Evolutionary conservation across 2,888 invertebrate genomes (phyloP), one percentile per base, ranked within the genome.

Genomic region (Beris morrisii): DNA sequence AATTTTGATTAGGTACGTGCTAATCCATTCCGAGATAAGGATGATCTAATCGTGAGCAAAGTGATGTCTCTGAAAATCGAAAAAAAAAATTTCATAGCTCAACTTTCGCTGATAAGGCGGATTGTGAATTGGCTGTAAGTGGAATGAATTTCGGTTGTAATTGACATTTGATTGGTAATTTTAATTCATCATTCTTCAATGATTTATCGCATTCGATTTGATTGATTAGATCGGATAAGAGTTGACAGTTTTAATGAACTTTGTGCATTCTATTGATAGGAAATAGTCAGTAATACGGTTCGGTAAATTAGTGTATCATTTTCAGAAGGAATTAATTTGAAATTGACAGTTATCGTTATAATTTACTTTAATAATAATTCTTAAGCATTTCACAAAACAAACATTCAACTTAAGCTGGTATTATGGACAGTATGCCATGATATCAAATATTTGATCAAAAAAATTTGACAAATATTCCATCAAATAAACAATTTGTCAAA

Each of bases 81-180:
- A 22, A 22, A 22, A 22, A 22, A 22, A 22, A 22, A 22, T 22
- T 38, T 38, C 9, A 38, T 38, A 38, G 9, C 38, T 38, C 38
- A 38, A 38, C 61, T 52, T 48, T 38, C 32, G 15, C 13, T 52
- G 61, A 61, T 61, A 61, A 61, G 61, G 15, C 38, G 50, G 38
- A 15, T 43, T 52, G 31, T 46, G 45, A 28, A 46, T 58, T 44
- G 57, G 46, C 57, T 58, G 59, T 59, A 50, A 50, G 43, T 52
- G 32, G 52, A 31, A 38, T 50, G 61, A 61, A 52, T 65, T 61
- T 68, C 56, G 45, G 54, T 64, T 69, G 67, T 69, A 69, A 69
- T 67, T 69, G 69, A 48, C 66, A 66, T 66, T 67, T 69, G 69
- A 69, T 69, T 66, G 67, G 64, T 67, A 58, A 66, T 64, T 67